phyloP scores from a whole-genome alignment of 2,888 invertebrate species.

The Plebejus argus region DNA sequence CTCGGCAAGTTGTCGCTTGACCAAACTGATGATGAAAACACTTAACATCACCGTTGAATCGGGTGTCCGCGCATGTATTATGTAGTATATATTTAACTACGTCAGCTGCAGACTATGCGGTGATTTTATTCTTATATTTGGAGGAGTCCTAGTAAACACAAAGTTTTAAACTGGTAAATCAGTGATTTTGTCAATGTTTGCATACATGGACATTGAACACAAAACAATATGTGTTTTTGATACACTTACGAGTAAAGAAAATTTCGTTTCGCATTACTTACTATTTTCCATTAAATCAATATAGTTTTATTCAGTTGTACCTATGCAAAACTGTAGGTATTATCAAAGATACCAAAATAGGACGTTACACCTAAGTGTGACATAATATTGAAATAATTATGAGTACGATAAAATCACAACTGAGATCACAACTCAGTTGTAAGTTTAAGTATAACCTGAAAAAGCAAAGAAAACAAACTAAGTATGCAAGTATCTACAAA shows the following conservation, averaged over 20 bases:
- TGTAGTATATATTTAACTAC: too few relatives aligned
- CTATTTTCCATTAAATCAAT: neutral
- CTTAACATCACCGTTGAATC: too few relatives aligned
- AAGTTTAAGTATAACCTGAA: neutral
- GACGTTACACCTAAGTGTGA: neutral
- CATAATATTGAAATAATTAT: constrained; percentile 1
- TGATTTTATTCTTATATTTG: too few relatives aligned
- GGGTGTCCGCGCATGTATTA: too few relatives aligned
- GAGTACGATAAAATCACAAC: constrained; percentile 2
- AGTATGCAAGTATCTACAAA: constrained; percentile 4
- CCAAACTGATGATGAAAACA: too few relatives aligned
- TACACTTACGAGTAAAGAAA: neutral
- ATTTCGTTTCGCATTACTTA: neutral
- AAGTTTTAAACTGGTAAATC: too few relatives aligned
- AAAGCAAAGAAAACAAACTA: neutral
- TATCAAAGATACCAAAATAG: neutral
- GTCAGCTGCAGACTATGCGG: too few relatives aligned
- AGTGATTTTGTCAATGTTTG: too few relatives aligned
- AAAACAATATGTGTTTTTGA: neutral
- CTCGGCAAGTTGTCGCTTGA: neutral
- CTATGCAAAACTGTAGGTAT: neutral
- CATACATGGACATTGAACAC: too few relatives aligned
- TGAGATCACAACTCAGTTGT: neutral
- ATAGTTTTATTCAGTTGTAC: neutral
- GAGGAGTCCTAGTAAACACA: too few relatives aligned